phyloP scores from a whole-genome alignment of 2,888 invertebrate species.

The Ectemnius lituratus region DNA sequence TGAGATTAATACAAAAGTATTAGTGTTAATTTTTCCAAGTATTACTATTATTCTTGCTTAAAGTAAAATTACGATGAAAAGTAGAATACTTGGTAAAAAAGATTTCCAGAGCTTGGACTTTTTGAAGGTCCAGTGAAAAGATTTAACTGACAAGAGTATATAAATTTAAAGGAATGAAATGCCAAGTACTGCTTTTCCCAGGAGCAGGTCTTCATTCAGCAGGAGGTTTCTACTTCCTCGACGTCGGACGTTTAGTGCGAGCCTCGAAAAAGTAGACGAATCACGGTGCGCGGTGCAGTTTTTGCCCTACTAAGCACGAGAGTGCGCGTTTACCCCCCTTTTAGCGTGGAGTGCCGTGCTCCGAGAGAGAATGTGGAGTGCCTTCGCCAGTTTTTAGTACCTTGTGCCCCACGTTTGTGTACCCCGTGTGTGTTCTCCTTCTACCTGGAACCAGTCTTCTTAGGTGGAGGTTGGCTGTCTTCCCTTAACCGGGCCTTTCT shows the following conservation, averaged over 20 bases:
- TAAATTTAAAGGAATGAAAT: conserved; percentile 12
- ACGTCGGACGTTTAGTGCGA: background rate
- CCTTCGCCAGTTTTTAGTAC: conserved; percentile 38
- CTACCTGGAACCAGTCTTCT: too few species aligned
- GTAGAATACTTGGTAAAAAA: too few species aligned
- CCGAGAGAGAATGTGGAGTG: conserved; percentile 61
- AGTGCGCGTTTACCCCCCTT: conserved; percentile 65
- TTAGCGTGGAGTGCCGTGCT: conserved; percentile 61
- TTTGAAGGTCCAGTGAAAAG: background rate
- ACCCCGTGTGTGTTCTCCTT: too few species aligned
- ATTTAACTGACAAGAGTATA: background rate
- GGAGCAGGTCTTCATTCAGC: conserved; percentile 34
- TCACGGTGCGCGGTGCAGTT: conserved; percentile 40
- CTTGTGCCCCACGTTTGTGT: conserved; percentile 1
- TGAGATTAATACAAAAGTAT: too few species aligned
- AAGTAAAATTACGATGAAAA: too few species aligned
- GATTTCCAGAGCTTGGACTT: too few species aligned
- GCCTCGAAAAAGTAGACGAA: conserved; percentile 10
- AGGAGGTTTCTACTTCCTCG: conserved; percentile 37
- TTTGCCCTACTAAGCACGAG: conserved; percentile 57
- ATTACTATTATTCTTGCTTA: too few species aligned
- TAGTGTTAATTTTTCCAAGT: too few species aligned
- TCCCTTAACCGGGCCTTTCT: conserved; percentile 8
- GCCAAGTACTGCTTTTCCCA: conserved; percentile 34
- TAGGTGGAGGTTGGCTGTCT: background rate